Evolutionary conservation across 2,888 invertebrate genomes (phyloP), one percentile per base, ranked within the genome.

Genomic region (Argyresthia goedartella): DNA sequence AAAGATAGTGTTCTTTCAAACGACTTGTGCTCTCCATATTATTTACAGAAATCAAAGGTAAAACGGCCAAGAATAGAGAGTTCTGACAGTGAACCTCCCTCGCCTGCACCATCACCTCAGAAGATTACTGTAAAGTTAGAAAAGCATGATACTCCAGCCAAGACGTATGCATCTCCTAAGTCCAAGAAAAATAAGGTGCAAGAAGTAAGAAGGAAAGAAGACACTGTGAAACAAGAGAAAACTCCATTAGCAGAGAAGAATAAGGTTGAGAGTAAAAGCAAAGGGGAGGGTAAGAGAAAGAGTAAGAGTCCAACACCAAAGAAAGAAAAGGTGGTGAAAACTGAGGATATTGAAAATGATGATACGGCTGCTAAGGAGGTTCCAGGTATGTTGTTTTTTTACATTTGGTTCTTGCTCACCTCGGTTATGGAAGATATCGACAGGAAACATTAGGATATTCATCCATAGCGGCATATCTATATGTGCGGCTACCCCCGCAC

Each of bases 31-130:
- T 4, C 25, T 25, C 6, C 25, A 25, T 25, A 25, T n/a, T 45
- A 25, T 51, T 60, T 60, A 33, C 55, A 79, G 80, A 78, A 75
- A 60, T 77, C 71, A 56, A 79, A 72, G 62, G 15, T 56, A 8
- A 86, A 85, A 65, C 71, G 82, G 0, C 77, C 72, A 54, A 62
- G 81, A 15, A 81, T 82, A 58, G 76, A 78, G 41, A 86, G 84
- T 50, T 80, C 81, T 0, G 72, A 65, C 9, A 81, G 81, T 64
- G 85, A 85, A 53, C 44, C 73, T 10, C 49, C 56, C 4, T 50
- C 50, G 2, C 50, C n/a, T n/a, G 11, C 4, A 41, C 6, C 3
- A n/a, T 14, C 10, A 10, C 42, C 14, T 7, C 8, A 6, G 42
- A 50, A 25, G 14, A 41, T 61, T 15, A 52, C 51, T 10, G 52